Evolutionary conservation across 2,113 vertebrate genomes (phyloP).

Genomic region (Eulemur macaco): DNA sequence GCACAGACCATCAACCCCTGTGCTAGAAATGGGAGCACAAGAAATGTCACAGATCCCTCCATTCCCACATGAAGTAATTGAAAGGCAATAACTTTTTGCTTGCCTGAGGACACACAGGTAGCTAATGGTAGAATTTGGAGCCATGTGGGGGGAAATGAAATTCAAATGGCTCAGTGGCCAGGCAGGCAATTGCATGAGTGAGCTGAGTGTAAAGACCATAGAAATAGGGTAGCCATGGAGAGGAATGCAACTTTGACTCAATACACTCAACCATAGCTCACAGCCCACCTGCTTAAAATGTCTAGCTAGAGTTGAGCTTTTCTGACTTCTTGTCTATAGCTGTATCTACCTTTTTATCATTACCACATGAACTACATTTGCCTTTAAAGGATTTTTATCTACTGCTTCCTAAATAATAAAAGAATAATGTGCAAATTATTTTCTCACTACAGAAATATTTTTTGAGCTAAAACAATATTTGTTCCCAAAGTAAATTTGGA

Average conservation of each 20-base stretch:
- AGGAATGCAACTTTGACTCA: not conserved
- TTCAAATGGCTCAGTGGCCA: not conserved
- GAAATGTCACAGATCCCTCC: not conserved
- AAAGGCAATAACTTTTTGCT: not conserved
- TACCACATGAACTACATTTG: not conserved
- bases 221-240: too few species aligned
- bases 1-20: not conserved
- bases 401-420: not conserved
- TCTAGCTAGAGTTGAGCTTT: not conserved
- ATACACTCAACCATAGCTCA: not conserved
- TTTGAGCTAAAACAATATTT: conserved; percentile 17
- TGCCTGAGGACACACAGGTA: not conserved
- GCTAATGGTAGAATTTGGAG: not conserved
- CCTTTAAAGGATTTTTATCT: not conserved
- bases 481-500: not conserved
- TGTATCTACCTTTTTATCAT: not conserved
- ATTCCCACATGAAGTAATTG: not conserved
- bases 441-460: conserved; percentile 11
- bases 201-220: not conserved
- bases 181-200: not conserved
- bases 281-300: not conserved
- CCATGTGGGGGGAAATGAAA: not conserved
- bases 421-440: not conserved
- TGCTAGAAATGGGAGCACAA: not conserved
- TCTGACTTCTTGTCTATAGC: not conserved